phyloP scores from a whole-genome alignment of 2,113 vertebrate species.

The Onychostoma macrolepis region DNA sequence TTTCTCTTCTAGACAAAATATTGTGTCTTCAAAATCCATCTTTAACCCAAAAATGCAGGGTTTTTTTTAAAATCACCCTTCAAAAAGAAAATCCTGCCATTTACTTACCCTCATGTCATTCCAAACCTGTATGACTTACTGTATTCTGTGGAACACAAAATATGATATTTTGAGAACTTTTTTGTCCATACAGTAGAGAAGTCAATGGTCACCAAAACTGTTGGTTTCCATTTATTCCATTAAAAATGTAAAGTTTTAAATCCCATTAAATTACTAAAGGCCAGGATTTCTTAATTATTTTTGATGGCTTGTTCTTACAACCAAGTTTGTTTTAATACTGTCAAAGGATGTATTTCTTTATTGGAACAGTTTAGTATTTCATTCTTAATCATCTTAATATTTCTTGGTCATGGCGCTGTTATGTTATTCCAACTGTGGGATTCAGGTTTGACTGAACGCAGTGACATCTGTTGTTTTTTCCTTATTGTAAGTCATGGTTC shows the following conservation, averaged over 20 bases:
- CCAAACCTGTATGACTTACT: not conserved
- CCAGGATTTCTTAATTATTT: not conserved
- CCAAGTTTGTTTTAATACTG: not conserved
- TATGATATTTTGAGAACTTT: not conserved
- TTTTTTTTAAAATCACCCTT: not conserved
- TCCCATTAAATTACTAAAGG: too few species aligned
- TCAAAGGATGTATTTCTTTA: not conserved
- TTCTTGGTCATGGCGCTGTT: not conserved
- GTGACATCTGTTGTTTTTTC: slow-evolving; percentile 28
- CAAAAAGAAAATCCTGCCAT: not conserved
- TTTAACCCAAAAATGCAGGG: not conserved
- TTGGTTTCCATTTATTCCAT: too few species aligned
- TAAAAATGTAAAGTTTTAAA: too few species aligned
- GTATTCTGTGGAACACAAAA: not conserved
- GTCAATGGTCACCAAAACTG: not conserved
- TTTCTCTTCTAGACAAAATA: not conserved
- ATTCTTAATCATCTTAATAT: not conserved
- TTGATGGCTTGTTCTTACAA: not conserved
- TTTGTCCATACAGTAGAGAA: not conserved
- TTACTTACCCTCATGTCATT: not conserved
- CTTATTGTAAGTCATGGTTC: slow-evolving; percentile 26
- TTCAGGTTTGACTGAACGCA: slow-evolving; percentile 34
- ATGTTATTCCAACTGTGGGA: not conserved
- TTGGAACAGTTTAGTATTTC: not conserved
- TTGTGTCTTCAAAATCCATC: not conserved